phyloP scores from a whole-genome alignment of 2,888 invertebrate genomes.

The Amphimallon solstitiale region DNA sequence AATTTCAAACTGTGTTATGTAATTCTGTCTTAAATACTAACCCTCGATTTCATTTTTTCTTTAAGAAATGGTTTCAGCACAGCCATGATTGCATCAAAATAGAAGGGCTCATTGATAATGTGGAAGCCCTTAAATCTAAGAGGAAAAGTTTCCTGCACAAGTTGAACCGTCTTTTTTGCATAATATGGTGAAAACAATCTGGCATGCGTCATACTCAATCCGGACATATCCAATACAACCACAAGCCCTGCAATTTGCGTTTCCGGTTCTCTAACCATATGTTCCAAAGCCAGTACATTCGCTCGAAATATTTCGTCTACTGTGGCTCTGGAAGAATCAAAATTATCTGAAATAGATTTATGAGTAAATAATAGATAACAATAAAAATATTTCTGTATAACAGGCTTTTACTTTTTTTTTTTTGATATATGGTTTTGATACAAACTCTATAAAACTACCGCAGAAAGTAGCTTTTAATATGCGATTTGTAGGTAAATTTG shows the following conservation, averaged over 20 bases:
- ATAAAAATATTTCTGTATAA: too few species aligned
- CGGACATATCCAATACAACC: conserved; percentile 61
- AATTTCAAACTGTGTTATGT: too few species aligned
- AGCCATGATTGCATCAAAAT: conserved; percentile 66
- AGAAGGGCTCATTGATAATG: conserved; percentile 64
- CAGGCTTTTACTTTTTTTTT: too few species aligned
- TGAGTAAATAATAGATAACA: not conserved
- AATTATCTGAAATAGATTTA: conserved; percentile 58
- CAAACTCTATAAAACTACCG: too few species aligned
- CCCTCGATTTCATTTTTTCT: conserved; percentile 81
- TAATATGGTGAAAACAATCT: conserved; percentile 66
- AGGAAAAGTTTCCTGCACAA: conserved; percentile 66
- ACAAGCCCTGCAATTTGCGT: conserved; percentile 70
- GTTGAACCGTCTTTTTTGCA: conserved; percentile 62
- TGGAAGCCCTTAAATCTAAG: conserved; percentile 65
- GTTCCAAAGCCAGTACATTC: conserved; percentile 66
- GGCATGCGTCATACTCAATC: conserved; percentile 64
- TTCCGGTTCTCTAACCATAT: conserved; percentile 66
- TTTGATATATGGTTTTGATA: too few species aligned
- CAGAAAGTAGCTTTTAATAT: too few species aligned
- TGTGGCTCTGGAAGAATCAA: conserved; percentile 62
- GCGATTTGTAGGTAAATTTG: too few species aligned
- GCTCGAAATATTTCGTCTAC: conserved; percentile 67
- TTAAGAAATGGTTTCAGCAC: conserved; percentile 85
- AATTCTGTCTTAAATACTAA: conserved; percentile 60